A percentile compares a stretch with the other conserved stretches of the same genome.
These are phyloP conservation scores for Phoxinus dragarum DNA, from an alignment of 2,797 vertebrate genomes.

Conservation along the genomic window DNA sequence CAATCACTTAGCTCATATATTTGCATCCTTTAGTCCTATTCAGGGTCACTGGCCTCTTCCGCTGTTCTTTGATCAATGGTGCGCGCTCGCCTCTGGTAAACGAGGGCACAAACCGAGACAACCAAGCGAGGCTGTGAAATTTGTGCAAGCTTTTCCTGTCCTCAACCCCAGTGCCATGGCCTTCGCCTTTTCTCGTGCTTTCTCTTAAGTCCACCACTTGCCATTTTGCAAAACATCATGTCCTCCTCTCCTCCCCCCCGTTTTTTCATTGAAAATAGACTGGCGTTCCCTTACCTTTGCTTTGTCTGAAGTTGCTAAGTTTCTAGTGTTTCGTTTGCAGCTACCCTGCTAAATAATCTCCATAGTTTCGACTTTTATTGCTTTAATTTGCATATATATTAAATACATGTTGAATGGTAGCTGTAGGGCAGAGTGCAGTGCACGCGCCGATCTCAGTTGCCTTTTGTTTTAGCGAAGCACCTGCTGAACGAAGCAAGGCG, in stretches of 20 bases:
- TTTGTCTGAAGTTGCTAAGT: constrained; percentile 54
- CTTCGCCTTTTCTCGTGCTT: constrained; percentile 17
- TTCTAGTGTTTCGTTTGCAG: constrained; percentile 32
- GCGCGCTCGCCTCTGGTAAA: constrained; percentile 80
- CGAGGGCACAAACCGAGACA: constrained; percentile 66
- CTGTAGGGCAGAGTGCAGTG: constrained; percentile 92
- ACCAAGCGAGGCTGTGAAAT: constrained; percentile 83
- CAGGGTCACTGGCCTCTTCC: constrained; percentile 84
- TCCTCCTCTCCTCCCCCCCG: not conserved
- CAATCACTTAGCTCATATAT: constrained; percentile 86
- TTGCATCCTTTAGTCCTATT: constrained; percentile 87
- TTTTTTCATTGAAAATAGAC: not conserved
- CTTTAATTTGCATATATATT: constrained; percentile 86
- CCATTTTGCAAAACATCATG: constrained; percentile 5
- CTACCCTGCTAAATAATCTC: constrained; percentile 71
- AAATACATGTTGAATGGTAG: constrained; percentile 96
- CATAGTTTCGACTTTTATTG: constrained; percentile 80
- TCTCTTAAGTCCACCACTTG: not conserved
- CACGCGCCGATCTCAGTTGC: constrained; percentile 84
- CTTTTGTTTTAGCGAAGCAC: constrained; percentile 89
- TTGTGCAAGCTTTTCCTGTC: constrained; percentile 62
- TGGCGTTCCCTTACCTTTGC: constrained; percentile 60
- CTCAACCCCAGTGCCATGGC: constrained; percentile 23
- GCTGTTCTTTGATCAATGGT: constrained; percentile 86
- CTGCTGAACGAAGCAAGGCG: constrained; percentile 79